A percentile compares a stretch with the other conserved stretches of the same genome.
phyloP scores from a whole-genome alignment of 2,797 vertebrate species.

The Podargus strigoides region DNA sequence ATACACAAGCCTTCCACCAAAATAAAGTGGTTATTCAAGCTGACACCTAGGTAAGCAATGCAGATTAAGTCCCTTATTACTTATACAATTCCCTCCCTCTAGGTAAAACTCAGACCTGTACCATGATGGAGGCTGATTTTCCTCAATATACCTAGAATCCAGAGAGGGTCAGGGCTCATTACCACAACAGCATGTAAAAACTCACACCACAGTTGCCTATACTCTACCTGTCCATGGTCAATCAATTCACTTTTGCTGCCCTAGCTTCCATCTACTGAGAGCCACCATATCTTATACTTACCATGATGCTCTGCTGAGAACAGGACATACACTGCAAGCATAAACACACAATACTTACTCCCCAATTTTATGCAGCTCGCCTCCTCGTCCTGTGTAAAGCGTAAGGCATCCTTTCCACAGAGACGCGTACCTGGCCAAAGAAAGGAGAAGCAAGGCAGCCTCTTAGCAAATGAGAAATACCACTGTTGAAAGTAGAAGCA shows the following conservation, averaged over 20 bases:
- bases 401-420: constrained; percentile 98
- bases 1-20: neutral
- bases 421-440: constrained; percentile 86
- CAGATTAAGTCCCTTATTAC: neutral
- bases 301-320: neutral
- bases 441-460: neutral
- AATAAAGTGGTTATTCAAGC: neutral
- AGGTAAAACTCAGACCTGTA: neutral
- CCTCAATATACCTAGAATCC: constrained; percentile 39
- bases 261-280: neutral
- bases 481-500: neutral
- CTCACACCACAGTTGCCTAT: constrained; percentile 26
- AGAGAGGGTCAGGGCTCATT: constrained; percentile 14
- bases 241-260: neutral
- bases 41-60: neutral
- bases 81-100: neutral
- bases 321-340: neutral
- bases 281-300: neutral
- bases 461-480: neutral
- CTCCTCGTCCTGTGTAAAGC: constrained; percentile 94
- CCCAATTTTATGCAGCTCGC: constrained; percentile 97
- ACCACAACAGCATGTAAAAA: neutral
- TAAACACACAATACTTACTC: constrained; percentile 83
- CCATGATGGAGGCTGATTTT: constrained; percentile 7
- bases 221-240: neutral